Conservation (phyloP, 2,888 invertebrate species). For the Drepana falcataria region DNA sequence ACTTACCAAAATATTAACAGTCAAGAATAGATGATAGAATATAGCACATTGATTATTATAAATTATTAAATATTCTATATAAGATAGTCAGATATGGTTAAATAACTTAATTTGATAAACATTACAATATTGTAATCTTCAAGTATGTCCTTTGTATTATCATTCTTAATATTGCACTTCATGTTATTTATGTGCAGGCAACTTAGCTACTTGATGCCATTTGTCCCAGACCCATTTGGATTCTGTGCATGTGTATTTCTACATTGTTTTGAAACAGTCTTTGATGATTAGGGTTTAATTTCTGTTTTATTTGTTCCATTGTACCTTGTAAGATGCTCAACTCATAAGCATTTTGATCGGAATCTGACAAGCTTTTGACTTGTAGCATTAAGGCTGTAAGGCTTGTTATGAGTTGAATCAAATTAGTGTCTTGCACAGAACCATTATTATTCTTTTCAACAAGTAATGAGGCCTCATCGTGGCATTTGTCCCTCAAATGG, state of each 20-base stretch:
- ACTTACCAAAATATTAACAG: neutral
- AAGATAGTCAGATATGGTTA: neutral
- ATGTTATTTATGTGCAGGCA: slow-evolving; percentile 35
- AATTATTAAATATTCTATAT: neutral
- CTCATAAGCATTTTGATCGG: slow-evolving; percentile 93
- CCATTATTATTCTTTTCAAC: slow-evolving; percentile 85
- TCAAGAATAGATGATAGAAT: neutral
- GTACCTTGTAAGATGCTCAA: slow-evolving; percentile 94
- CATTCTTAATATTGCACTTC: slow-evolving; percentile 5
- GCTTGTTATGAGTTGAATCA: slow-evolving; percentile 90
- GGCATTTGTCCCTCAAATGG: slow-evolving; percentile 91
- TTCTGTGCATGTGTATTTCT: slow-evolving; percentile 94
- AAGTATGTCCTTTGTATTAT: slow-evolving; percentile 4
- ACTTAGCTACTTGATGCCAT: slow-evolving; percentile 50
- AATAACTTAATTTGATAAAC: neutral
- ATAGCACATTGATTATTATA: neutral
- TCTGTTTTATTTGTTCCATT: slow-evolving; percentile 91
- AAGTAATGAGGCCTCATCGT: slow-evolving; percentile 89
- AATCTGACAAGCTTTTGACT: slow-evolving; percentile 87
- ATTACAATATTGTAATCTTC: slow-evolving; percentile 2
- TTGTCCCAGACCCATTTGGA: slow-evolving; percentile 85
- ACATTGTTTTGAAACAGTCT: slow-evolving; percentile 91
- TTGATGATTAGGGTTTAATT: slow-evolving; percentile 86
- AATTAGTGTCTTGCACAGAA: slow-evolving; percentile 78
- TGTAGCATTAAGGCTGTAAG: slow-evolving; percentile 94